Evolutionary conservation across 2,888 invertebrate genomes (phyloP).

Genomic region (Thecocarcelia acutangulata): DNA sequence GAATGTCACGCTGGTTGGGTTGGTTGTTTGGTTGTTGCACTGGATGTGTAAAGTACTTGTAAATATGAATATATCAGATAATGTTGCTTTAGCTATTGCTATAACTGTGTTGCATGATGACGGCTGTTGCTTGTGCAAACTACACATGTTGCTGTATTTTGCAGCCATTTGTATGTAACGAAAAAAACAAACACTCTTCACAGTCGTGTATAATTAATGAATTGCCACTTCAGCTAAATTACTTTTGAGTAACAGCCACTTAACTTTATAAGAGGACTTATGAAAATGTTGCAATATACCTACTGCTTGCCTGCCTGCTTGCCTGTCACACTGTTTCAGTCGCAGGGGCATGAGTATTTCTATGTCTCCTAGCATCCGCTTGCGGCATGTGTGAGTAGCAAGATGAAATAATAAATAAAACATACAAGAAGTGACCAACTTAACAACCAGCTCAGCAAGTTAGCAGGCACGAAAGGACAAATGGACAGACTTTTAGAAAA

Average conservation of each 20-base stretch:
- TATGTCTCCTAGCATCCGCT: constrained; percentile 23
- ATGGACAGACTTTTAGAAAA: constrained; percentile 38
- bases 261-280: constrained; percentile 69
- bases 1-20: constrained; percentile 46
- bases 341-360: constrained; percentile 11
- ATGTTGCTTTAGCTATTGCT: constrained; percentile 37
- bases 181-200: constrained; percentile 36
- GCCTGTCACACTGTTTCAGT: not conserved
- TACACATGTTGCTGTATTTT: constrained; percentile 43
- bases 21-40: constrained; percentile 5
- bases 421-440: constrained; percentile 52
- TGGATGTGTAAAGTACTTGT: not conserved
- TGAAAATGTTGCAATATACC: constrained; percentile 62
- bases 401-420: constrained; percentile 39
- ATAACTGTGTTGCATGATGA: constrained; percentile 27
- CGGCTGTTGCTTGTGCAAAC: constrained; percentile 32
- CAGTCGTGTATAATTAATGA: constrained; percentile 77
- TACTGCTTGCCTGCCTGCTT: constrained; percentile 14
- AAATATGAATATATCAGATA: constrained; percentile 16
- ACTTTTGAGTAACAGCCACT: constrained; percentile 75
- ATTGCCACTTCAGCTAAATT: constrained; percentile 79
- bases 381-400: constrained; percentile 6
- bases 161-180: not conserved
- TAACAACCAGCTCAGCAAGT: constrained; percentile 40
- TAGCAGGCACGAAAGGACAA: constrained; percentile 25